Conservation (phyloP, 2,113 vertebrate genomes). For the human region GRCh38 chr21:23686001-23686500, state of each 20-base stretch:
- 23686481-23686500: not conserved
- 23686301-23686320: not conserved
- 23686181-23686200: not conserved
- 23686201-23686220: not conserved
- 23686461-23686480: not conserved
- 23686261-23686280: not conserved
- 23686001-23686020: not conserved
- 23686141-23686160: not conserved
- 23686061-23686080: not conserved
- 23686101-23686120: not conserved
- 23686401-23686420: not conserved
- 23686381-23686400: not conserved
- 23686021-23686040: not conserved
- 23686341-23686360: not conserved
- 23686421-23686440: not conserved
- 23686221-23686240: not conserved
- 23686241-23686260: not conserved
- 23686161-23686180: not conserved
- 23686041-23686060: not conserved
- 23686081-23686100: not conserved
- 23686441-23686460: not conserved
- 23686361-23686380: not conserved
- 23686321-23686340: not conserved
- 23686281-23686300: not conserved
- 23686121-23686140: not conserved